Conservation (phyloP, 2,113 vertebrate species). For the Pao palembangensis region DNA sequence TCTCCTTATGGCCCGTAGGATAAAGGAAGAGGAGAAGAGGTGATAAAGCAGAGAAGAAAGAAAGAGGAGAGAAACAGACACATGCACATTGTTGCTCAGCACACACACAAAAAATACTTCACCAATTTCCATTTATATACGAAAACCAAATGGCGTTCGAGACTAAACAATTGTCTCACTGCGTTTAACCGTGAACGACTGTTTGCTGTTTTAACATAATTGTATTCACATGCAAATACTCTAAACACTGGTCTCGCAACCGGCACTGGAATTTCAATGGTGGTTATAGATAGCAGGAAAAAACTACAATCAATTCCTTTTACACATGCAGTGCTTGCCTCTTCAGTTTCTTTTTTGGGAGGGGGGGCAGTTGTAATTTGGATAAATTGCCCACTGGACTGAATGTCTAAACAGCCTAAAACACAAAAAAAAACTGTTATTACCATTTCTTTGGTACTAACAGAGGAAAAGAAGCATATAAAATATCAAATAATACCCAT, state of each 20-base stretch:
- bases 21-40: no score
- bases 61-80: no score
- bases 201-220: not conserved
- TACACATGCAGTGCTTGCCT: conserved; percentile 55
- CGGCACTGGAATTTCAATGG: conserved; percentile 49
- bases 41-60: no score
- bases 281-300: conserved; percentile 49
- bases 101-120: no score
- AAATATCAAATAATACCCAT: no score
- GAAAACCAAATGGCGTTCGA: conserved; percentile 33
- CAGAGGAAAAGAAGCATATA: no score
- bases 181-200: no score
- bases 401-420: conserved; percentile 49
- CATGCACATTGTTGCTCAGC: no score
- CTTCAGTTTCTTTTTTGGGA: conserved; percentile 48
- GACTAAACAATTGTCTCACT: not conserved
- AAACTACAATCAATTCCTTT: conserved; percentile 74
- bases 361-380: conserved; percentile 64
- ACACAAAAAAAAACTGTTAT: conserved; percentile 47
- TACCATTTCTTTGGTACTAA: conserved; percentile 39
- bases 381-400: conserved; percentile 70
- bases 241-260: conserved; percentile 25
- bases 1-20: no score
- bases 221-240: not conserved
- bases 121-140: conserved; percentile 14